Evolutionary conservation across 2,113 vertebrate genomes (phyloP).

Genomic region (Gallinago jamesoni): DNA sequence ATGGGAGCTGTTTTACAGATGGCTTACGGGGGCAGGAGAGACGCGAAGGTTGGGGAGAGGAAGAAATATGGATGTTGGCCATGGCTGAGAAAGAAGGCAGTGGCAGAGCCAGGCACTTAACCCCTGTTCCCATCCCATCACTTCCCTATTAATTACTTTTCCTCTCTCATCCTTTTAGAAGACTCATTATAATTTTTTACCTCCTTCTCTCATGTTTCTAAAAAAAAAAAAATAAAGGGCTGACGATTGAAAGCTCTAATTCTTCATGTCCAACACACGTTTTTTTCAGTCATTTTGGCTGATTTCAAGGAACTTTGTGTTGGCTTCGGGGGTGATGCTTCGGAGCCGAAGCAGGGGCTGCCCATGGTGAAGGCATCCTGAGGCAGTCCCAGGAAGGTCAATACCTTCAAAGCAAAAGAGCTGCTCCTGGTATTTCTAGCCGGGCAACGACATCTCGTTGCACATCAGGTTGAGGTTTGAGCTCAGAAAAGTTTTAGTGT

Average conservation of each 20-base stretch:
- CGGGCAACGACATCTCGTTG: rapidly evolving
- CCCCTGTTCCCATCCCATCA: not conserved
- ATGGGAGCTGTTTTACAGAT: slow-evolving; percentile 28
- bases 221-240: not conserved
- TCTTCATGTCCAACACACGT: rapidly evolving
- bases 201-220: not conserved
- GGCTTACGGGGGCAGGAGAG: not conserved
- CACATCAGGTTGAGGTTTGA: not conserved
- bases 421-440: not conserved
- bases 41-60: not conserved
- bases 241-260: not conserved
- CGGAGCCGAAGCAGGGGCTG: rapidly evolving
- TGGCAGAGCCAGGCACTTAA: slow-evolving; percentile 42
- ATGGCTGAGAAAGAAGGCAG: not conserved
- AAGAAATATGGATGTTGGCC: slow-evolving; percentile 27
- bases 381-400: not conserved
- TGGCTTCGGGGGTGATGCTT: not conserved
- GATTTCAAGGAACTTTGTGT: not conserved
- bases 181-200: not conserved
- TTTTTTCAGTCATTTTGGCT: not conserved
- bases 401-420: not conserved
- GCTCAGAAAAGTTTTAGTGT: not conserved
- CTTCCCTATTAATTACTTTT: slow-evolving; percentile 26
- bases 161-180: not conserved
- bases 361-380: not conserved